A percentile compares a stretch with the other conserved stretches of the same genome.
Conservation (phyloP, 2,888 invertebrate species). For the Nycteola revayana region DNA sequence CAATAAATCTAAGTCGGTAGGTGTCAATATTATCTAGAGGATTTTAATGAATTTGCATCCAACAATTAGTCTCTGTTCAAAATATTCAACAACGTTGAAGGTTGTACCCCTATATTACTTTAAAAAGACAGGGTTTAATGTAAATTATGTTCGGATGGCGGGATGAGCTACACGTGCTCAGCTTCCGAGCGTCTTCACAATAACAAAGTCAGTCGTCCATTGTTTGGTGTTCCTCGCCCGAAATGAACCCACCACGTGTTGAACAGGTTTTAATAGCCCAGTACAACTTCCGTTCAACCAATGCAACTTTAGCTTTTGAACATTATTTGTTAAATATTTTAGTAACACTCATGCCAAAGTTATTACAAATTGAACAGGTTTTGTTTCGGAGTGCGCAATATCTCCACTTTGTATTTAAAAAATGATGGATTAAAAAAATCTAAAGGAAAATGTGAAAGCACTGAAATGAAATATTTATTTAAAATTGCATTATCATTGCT, state of each 20-base stretch:
- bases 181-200: constrained; percentile 62
- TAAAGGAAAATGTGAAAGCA: too few relatives aligned
- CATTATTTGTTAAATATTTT: constrained; percentile 14
- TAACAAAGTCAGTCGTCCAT: constrained; percentile 68
- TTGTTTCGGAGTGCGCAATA: too few relatives aligned
- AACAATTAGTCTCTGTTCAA: too few relatives aligned
- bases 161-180: constrained; percentile 66
- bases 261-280: constrained; percentile 59
- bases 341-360: too few relatives aligned
- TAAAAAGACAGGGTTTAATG: constrained; percentile 35
- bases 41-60: too few relatives aligned
- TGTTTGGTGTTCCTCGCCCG: constrained; percentile 52
- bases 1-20: too few relatives aligned
- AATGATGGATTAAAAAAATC: too few relatives aligned
- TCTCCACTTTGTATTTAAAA: too few relatives aligned
- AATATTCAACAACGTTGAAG: too few relatives aligned
- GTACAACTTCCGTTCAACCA: constrained; percentile 46
- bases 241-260: constrained; percentile 62
- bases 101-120: too few relatives aligned
- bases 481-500: constrained; percentile 32
- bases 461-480: constrained; percentile 4
- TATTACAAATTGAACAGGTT: too few relatives aligned
- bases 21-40: too few relatives aligned
- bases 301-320: constrained; percentile 21
- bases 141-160: constrained; percentile 36